A percentile compares a stretch with the other conserved stretches of the same genome.
phyloP scores from a whole-genome alignment of 2,113 vertebrate species.

The Pagrus major region DNA sequence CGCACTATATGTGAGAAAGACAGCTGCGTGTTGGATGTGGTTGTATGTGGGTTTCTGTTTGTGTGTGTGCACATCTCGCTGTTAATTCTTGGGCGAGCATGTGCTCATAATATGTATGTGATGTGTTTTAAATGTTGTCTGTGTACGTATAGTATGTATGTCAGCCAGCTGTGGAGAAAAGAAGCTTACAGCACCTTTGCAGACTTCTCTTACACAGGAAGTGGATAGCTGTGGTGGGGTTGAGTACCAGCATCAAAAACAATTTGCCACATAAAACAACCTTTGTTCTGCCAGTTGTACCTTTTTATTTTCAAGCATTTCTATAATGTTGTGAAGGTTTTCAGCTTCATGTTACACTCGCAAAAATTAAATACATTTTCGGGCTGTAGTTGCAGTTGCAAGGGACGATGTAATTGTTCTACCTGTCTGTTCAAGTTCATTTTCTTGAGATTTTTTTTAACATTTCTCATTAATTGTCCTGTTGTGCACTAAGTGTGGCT shows the following conservation, averaged over 20 bases:
- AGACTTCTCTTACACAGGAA: constrained; percentile 63
- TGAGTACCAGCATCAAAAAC: constrained; percentile 32
- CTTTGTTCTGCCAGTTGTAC: constrained; percentile 21
- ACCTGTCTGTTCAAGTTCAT: not conserved
- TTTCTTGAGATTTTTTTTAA: not conserved
- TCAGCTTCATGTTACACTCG: not conserved
- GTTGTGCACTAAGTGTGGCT: constrained; percentile 31
- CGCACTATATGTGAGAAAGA: constrained; percentile 2
- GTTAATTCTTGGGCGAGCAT: constrained; percentile 23
- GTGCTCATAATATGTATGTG: constrained; percentile 33
- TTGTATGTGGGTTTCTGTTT: constrained; percentile 35
- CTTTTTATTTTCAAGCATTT: constrained; percentile 10
- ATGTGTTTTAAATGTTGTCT: constrained; percentile 25
- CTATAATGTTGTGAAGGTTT: not conserved
- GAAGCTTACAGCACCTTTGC: constrained; percentile 42
- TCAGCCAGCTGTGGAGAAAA: constrained; percentile 55
- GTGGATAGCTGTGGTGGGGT: constrained; percentile 22
- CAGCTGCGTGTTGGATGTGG: constrained; percentile 60
- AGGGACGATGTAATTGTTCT: not conserved
- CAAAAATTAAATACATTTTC: not conserved
- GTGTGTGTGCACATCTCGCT: constrained; percentile 5
- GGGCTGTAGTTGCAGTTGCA: not conserved
- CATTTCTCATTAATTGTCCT: constrained; percentile 5
- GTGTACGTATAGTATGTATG: constrained; percentile 11
- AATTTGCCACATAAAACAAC: constrained; percentile 39